phyloP scores from a whole-genome alignment of 2,888 invertebrate species.

The Dolomedes plantarius region DNA sequence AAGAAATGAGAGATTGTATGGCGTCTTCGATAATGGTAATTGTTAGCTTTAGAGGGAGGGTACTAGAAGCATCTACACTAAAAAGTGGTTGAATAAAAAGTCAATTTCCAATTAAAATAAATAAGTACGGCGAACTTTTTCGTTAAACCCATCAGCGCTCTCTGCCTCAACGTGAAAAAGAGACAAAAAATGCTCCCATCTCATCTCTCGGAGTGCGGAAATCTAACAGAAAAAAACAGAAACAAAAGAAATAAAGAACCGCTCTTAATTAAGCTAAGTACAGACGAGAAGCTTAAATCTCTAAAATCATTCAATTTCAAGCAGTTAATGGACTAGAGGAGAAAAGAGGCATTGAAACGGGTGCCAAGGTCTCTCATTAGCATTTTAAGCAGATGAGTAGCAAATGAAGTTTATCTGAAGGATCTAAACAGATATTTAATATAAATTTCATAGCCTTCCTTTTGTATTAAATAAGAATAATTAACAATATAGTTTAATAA shows the following conservation, averaged over 20 bases:
- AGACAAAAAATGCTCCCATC: background rate
- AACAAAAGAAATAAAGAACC: background rate
- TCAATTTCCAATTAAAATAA: slow-evolving; percentile 14
- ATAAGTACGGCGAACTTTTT: slow-evolving; percentile 7
- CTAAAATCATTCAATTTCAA: background rate
- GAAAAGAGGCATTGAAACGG: background rate
- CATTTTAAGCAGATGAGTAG: background rate
- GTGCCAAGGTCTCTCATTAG: background rate
- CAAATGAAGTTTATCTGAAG: background rate
- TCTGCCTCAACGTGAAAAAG: background rate
- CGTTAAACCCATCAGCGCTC: background rate
- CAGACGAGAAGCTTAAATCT: background rate
- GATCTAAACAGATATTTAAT: background rate
- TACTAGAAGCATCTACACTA: background rate
- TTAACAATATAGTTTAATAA: too few relatives aligned
- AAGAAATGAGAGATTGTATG: background rate
- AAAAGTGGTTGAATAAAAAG: background rate
- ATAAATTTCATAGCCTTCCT: background rate
- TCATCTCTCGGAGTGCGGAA: background rate
- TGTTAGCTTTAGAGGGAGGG: background rate
- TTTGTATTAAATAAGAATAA: too few relatives aligned
- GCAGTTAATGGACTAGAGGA: background rate
- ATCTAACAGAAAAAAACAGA: background rate
- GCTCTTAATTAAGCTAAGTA: slow-evolving; percentile 5
- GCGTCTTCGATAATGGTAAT: background rate